These are phyloP conservation scores for Desmodus rotundus DNA, from an alignment of 2,113 vertebrate species.

Conservation along the genomic window DNA sequence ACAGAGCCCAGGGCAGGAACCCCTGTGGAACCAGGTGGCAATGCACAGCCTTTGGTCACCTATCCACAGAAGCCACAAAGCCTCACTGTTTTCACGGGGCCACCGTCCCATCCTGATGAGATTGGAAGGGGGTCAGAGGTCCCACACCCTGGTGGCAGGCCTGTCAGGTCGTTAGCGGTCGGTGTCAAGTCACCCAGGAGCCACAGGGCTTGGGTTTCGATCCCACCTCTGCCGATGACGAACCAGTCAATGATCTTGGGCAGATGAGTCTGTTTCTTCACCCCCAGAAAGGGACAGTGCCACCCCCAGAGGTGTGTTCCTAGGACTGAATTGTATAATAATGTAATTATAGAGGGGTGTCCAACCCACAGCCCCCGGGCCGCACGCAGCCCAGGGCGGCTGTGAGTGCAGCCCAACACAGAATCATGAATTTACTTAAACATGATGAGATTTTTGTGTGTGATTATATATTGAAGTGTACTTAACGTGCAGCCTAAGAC, in stretches of 20 bases:
- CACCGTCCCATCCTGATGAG: not conserved
- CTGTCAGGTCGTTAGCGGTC: not conserved
- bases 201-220: not conserved
- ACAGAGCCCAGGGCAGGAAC: not conserved
- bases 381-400: too few species aligned
- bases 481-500: too few species aligned
- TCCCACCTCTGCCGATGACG: not conserved
- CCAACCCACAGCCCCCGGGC: too few species aligned
- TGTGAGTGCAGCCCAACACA: too few species aligned
- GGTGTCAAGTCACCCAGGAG: not conserved
- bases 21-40: too few species aligned
- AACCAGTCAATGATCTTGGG: not conserved
- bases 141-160: accelerated
- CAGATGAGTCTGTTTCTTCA: not conserved
- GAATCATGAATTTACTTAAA: too few species aligned
- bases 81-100: not conserved
- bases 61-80: too few species aligned
- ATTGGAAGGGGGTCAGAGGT: not conserved
- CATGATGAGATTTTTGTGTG: too few species aligned
- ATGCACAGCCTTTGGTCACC: accelerated
- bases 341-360: not conserved
- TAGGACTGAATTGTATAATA: not conserved
- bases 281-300: not conserved
- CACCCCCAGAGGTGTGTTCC: not conserved
- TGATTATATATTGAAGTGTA: too few species aligned